These are phyloP conservation scores for Scomber japonicus DNA, from an alignment of 2,113 vertebrate genomes.

Conservation along the genomic window DNA sequence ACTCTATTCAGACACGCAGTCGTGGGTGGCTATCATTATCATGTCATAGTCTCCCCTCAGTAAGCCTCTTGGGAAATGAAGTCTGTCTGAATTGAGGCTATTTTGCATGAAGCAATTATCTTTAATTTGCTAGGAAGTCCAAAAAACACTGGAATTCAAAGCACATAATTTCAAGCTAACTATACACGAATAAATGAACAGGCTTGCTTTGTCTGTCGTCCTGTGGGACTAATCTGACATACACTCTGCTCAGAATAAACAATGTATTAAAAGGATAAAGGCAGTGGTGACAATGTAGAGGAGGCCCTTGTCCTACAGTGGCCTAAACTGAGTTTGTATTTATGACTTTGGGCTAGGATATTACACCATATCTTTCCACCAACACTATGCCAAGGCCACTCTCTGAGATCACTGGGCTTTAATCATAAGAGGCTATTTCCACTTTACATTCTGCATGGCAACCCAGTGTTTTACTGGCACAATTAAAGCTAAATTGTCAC, in stretches of 20 bases:
- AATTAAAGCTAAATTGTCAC: constrained; percentile 64
- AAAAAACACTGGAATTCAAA: constrained; percentile 59
- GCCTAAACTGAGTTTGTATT: constrained; percentile 54
- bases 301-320: constrained; percentile 36
- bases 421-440: constrained; percentile 70
- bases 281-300: constrained; percentile 26
- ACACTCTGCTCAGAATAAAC: constrained; percentile 50
- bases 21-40: constrained; percentile 73
- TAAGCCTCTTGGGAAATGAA: constrained; percentile 63
- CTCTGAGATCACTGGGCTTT: constrained; percentile 69
- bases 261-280: constrained; percentile 49
- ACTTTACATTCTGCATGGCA: constrained; percentile 68
- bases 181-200: constrained; percentile 41
- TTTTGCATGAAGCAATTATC: constrained; percentile 64
- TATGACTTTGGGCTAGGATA: constrained; percentile 60
- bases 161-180: constrained; percentile 54
- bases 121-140: constrained; percentile 61
- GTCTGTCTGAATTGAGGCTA: constrained; percentile 39
- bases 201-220: constrained; percentile 32
- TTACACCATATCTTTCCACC: constrained; percentile 69
- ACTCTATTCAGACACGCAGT: constrained; percentile 56
- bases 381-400: constrained; percentile 50
- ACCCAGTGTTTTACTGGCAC: constrained; percentile 67
- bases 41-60: constrained; percentile 56
- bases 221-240: constrained; percentile 22